Evolutionary conservation across 2,113 vertebrate genomes (phyloP), one percentile per base, ranked within the genome.

Genomic region (Limnothrissa miodon): DNA sequence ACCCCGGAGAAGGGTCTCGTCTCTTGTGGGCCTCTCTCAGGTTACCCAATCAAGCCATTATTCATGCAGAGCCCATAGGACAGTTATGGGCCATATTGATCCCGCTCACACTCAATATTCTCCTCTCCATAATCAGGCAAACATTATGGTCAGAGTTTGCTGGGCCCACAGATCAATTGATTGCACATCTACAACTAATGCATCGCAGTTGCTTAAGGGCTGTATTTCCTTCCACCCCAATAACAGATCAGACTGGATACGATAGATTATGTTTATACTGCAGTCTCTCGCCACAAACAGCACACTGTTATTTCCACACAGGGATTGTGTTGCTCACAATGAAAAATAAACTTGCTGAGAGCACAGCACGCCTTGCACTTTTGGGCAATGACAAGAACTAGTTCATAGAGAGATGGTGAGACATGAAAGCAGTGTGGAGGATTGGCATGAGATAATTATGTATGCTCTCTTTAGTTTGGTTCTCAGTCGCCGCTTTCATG

Each of bases 31-130:
- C 85, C 85, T 82, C 88, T 86, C 85, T 82, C 85, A 19, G 81
- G 89, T 80, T 62, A 85, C 87, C 85, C 90, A 89, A 89, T 92
- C 92, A 85, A 83, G 46, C 86, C 90, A 89, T 93, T 89, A 90
- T 86, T 93, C 91, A 93, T 88, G 87, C 87, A 86, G 80, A 85
- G 90, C 87, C 78, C 89, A 42, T 4, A 62, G 53, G 86, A 86
- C 90, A 88, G 89, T 91, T 91, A 92, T 89, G 87, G 90, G 88
- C 87, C 85, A 83, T 93, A 93, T 93, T 90, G 93, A 93, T 92
- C 91, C 87, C 81, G 84, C 89, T 92, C 92, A 90, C 90, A 93
- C 91, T 83, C 86, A 93, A 88, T 90, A 89, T 89, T 89, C 90
- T 87, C 85, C 84, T 91, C 90, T 89, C 88, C 87, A 87, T 91